Evolutionary conservation across 2,888 invertebrate genomes (phyloP).

Genomic region (Willowsia nigromaculata): DNA sequence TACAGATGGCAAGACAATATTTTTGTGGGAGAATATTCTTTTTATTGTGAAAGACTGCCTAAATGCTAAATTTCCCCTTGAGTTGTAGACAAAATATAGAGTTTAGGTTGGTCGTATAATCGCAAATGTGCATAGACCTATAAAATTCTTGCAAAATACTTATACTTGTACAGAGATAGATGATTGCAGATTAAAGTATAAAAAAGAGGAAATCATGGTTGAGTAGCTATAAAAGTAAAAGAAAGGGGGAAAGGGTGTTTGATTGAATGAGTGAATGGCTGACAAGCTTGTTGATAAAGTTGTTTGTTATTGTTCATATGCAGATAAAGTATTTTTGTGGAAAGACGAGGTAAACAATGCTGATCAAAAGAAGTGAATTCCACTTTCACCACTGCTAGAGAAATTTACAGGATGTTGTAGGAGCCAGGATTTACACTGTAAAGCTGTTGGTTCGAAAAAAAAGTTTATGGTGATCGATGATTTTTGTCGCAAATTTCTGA

Average conservation of each 20-base stretch:
- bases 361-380: neutral
- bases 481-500: neutral
- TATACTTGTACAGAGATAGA: neutral
- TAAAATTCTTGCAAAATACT: neutral
- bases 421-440: neutral
- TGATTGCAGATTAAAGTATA: neutral
- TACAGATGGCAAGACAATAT: neutral
- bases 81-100: no score
- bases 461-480: neutral
- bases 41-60: neutral
- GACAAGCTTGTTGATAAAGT: constrained; percentile 37
- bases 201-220: constrained; percentile 10
- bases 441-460: neutral
- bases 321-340: neutral
- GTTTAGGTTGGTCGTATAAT: no score
- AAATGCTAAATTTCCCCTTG: neutral
- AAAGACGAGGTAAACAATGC: neutral
- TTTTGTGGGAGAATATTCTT: neutral
- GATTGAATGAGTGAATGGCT: constrained; percentile 27
- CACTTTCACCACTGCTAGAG: neutral
- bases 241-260: neutral
- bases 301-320: neutral
- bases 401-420: neutral
- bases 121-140: no score
- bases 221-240: neutral